These are phyloP conservation scores for Pyrrhia umbra DNA, from an alignment of 2,888 invertebrate genomes.

Conservation along the genomic window DNA sequence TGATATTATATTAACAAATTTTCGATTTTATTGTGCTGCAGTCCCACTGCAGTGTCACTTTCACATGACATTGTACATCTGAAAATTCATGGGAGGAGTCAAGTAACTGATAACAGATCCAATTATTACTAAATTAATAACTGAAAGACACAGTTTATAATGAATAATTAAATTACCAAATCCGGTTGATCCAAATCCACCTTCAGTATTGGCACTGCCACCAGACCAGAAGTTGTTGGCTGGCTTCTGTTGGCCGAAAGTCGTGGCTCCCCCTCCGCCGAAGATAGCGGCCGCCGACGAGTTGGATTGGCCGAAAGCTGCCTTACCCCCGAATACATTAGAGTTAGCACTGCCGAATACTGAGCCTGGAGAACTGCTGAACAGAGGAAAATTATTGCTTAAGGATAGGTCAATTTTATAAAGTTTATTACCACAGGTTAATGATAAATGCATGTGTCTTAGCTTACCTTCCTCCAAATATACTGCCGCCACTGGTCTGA, in stretches of 20 bases:
- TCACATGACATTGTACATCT: too few species aligned
- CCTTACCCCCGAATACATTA: slow-evolving; percentile 81
- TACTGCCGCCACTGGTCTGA: slow-evolving; percentile 75
- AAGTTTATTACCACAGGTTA: too few species aligned
- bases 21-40: too few species aligned
- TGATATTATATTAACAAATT: too few species aligned
- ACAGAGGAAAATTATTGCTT: neutral
- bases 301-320: slow-evolving; percentile 80
- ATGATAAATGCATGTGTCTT: neutral
- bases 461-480: slow-evolving; percentile 83
- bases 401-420: too few species aligned
- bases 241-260: slow-evolving; percentile 78
- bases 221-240: slow-evolving; percentile 79
- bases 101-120: too few species aligned
- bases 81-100: too few species aligned
- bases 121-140: too few species aligned
- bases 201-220: slow-evolving; percentile 67
- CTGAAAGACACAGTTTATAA: neutral
- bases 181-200: slow-evolving; percentile 78
- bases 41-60: too few species aligned
- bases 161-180: slow-evolving; percentile 72
- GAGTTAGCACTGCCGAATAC: slow-evolving; percentile 77
- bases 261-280: slow-evolving; percentile 70
- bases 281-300: slow-evolving; percentile 78
- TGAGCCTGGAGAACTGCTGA: slow-evolving; percentile 71